phyloP scores from a whole-genome alignment of 2,113 vertebrate species.

The Himantopus leucocephalus region DNA sequence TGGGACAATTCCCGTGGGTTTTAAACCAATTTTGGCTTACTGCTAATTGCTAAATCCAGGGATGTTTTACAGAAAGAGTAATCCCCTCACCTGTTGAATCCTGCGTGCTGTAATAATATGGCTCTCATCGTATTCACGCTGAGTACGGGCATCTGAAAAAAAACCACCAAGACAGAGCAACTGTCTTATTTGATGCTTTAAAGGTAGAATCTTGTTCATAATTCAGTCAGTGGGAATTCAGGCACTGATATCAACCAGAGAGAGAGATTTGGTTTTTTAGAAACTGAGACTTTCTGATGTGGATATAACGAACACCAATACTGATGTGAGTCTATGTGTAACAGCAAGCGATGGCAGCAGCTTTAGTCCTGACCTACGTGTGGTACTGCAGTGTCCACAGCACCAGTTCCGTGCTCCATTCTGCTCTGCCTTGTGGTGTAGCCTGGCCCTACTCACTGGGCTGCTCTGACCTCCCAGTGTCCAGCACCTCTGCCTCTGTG shows the following conservation, averaged over 20 bases:
- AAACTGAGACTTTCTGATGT: not conserved
- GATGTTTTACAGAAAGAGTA: not conserved
- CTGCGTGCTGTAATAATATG: constrained; percentile 84
- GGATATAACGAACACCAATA: accelerated
- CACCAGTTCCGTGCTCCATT: accelerated
- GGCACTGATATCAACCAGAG: not conserved
- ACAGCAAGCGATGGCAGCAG: not conserved
- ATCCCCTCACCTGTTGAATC: constrained; percentile 73
- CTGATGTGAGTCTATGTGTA: not conserved
- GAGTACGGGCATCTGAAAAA: constrained; percentile 82
- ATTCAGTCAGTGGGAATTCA: not conserved
- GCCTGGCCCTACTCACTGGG: not conserved
- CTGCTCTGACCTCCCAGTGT: not conserved
- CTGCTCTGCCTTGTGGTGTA: not conserved
- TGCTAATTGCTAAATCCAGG: not conserved
- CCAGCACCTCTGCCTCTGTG: not conserved
- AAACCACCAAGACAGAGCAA: not conserved
- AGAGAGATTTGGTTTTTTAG: not conserved
- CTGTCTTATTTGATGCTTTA: not conserved
- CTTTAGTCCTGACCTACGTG: not conserved
- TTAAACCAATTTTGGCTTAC: not conserved
- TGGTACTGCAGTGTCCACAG: not conserved
- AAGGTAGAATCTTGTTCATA: not conserved
- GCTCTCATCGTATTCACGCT: constrained; percentile 75
- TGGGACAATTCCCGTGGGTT: not conserved